phyloP scores from a whole-genome alignment of 2,888 invertebrate genomes.

The Salticus scenicus region DNA sequence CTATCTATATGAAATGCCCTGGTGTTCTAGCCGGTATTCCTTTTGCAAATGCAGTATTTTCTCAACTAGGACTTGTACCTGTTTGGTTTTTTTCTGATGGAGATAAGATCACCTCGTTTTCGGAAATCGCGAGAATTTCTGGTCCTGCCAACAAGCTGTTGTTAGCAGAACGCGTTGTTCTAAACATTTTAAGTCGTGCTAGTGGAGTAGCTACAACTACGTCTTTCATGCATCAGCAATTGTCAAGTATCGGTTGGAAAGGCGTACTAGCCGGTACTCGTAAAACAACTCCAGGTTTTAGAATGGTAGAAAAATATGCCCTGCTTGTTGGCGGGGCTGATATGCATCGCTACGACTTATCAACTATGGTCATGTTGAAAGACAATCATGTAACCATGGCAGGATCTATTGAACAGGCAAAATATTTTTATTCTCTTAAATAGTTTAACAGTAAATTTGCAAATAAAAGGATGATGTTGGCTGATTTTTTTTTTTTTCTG shows the following conservation, averaged over 20 bases:
- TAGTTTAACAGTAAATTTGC: too few relatives aligned
- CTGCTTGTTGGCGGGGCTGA: constrained; percentile 76
- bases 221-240: not conserved
- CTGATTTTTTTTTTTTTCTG: too few relatives aligned
- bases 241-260: constrained; percentile 74
- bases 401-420: constrained; percentile 75
- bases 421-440: too few relatives aligned
- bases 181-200: constrained; percentile 76
- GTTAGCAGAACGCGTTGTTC: constrained; percentile 76
- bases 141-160: constrained; percentile 76
- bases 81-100: constrained; percentile 75
- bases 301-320: constrained; percentile 77
- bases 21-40: constrained; percentile 77
- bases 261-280: constrained; percentile 77
- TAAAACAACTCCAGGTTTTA: constrained; percentile 78
- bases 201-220: constrained; percentile 76
- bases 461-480: too few relatives aligned
- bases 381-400: constrained; percentile 77
- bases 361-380: constrained; percentile 77
- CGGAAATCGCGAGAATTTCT: constrained; percentile 74
- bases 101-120: constrained; percentile 68
- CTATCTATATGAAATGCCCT: constrained; percentile 71
- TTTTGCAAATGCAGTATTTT: constrained; percentile 76
- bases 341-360: constrained; percentile 76
- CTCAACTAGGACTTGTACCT: constrained; percentile 75